Evolutionary conservation across 2,888 invertebrate species (phyloP).

Genomic region (Sarcophaga subvicina): DNA sequence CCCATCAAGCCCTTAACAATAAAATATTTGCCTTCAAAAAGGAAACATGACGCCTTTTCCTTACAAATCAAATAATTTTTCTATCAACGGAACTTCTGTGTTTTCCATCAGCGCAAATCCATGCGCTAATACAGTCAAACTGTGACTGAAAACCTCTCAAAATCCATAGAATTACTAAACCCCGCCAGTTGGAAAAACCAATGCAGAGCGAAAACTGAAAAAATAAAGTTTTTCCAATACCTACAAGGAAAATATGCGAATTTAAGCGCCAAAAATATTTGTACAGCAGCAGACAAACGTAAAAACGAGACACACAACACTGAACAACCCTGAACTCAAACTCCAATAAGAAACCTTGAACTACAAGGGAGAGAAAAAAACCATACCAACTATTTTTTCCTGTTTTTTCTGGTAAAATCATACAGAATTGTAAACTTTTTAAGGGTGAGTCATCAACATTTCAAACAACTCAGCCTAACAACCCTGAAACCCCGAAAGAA

Average conservation of each 20-base stretch:
- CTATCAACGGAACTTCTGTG: not conserved
- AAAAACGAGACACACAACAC: slow-evolving; percentile 25
- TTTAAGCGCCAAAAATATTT: slow-evolving; percentile 64
- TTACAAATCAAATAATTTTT: not conserved
- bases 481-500: slow-evolving; percentile 36
- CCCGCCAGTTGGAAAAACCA: slow-evolving; percentile 51
- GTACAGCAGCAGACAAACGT: slow-evolving; percentile 23
- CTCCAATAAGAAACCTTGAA: slow-evolving; percentile 69
- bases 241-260: slow-evolving; percentile 24
- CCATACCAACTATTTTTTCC: not conserved
- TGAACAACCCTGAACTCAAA: slow-evolving; percentile 54
- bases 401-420: not conserved
- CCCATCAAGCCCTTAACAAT: too few relatives aligned
- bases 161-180: slow-evolving; percentile 41
- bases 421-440: not conserved
- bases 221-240: slow-evolving; percentile 39
- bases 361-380: slow-evolving; percentile 47
- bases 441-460: slow-evolving; percentile 55
- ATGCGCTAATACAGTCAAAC: slow-evolving; percentile 43
- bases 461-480: not conserved
- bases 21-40: not conserved
- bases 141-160: slow-evolving; percentile 48
- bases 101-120: slow-evolving; percentile 21
- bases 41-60: not conserved
- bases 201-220: not conserved